A percentile compares a stretch with the other conserved stretches of the same genome.
Evolutionary conservation across 2,797 vertebrate species (phyloP).

Genomic region (Brotula barbata): DNA sequence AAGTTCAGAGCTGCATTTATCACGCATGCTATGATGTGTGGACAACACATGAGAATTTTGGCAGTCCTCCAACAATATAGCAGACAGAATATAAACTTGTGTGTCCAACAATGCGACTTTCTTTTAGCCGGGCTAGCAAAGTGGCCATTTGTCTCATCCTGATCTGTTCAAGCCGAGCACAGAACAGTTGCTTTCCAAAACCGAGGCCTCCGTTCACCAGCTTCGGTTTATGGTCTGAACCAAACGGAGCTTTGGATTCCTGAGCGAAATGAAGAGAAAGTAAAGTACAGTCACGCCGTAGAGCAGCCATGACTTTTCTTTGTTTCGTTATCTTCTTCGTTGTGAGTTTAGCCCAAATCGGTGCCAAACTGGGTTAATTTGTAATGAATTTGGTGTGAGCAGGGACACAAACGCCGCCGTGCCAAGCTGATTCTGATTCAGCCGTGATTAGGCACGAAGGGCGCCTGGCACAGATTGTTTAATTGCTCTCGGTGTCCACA

Average conservation of each 20-base stretch:
- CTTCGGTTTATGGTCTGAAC: constrained; percentile 24
- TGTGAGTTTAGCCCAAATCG: background rate
- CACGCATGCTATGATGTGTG: constrained; percentile 48
- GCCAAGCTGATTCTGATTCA: constrained; percentile 7
- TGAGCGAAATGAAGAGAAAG: too few species aligned
- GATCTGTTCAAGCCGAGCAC: constrained; percentile 30
- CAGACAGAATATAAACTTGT: constrained; percentile 28
- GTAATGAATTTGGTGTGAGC: background rate
- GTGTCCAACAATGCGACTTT: constrained; percentile 13
- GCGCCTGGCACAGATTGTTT: constrained; percentile 26
- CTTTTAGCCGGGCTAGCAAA: constrained; percentile 8
- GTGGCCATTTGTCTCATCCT: constrained; percentile 28
- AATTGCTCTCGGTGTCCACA: background rate
- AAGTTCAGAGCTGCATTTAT: constrained; percentile 52
- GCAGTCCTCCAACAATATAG: constrained; percentile 57
- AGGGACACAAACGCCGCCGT: background rate
- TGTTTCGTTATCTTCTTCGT: too few species aligned
- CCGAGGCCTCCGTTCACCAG: constrained; percentile 14
- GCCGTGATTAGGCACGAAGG: constrained; percentile 21
- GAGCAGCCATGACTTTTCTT: too few species aligned
- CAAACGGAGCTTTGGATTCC: constrained; percentile 12
- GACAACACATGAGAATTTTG: constrained; percentile 64
- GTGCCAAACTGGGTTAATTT: constrained; percentile 4
- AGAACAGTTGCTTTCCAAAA: background rate
- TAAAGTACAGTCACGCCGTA: too few species aligned